Base-by-base conservation (phyloP, 2,113 vertebrate species). In the Meleagris gallopavo region DNA sequence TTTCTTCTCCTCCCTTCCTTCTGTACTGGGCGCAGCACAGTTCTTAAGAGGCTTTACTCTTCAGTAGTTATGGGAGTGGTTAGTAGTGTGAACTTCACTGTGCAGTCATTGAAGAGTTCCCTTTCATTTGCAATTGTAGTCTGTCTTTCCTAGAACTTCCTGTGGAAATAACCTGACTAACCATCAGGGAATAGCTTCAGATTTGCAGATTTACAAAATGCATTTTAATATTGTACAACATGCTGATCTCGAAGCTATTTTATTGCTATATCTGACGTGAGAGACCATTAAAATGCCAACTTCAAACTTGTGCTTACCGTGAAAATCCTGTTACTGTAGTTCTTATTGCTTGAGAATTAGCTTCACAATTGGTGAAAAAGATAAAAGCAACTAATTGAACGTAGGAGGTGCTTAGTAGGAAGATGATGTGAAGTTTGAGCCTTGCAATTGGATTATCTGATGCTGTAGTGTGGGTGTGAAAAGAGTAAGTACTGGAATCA, bases 1-100 rank as follows among this genome's bases (percentile, higher is more conserved):
- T 8, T 5, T 2, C 6, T 5, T 25, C 1, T 7, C 4, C 2
- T 4, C 5, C 24, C 1, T 10, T 38, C 6, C 15, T 86, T 46
- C 29, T 48, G 57, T 60, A 19, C 8, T 64, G 17, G 30, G 29
- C 65, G 13, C 6, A 77, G 29, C 36, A 58, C 24, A 27, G 52
- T 29, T 27, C 27, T 54, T n/a, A 80, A 85, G 89, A 62, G 45
- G 29, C 8, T 52, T 50, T 3, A 10, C 2, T 0, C 54, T 66
- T 70, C 29, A 19, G 6, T 20, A 57, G 12, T 32, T 46, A 22
- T 6, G 6, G 65, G 83, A 40, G 11, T 74, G 40, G 30, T 76
- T 41, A 62, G 16, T 57, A 70, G 17, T 64, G 13, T 67, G 83
- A 41, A 6, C 36, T 11, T 54, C 88, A 90, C 11, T 41, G 71